A percentile compares a stretch with the other conserved stretches of the same genome.
Conservation (phyloP, 2,797 vertebrate genomes). For the Sebastiscus tertius region DNA sequence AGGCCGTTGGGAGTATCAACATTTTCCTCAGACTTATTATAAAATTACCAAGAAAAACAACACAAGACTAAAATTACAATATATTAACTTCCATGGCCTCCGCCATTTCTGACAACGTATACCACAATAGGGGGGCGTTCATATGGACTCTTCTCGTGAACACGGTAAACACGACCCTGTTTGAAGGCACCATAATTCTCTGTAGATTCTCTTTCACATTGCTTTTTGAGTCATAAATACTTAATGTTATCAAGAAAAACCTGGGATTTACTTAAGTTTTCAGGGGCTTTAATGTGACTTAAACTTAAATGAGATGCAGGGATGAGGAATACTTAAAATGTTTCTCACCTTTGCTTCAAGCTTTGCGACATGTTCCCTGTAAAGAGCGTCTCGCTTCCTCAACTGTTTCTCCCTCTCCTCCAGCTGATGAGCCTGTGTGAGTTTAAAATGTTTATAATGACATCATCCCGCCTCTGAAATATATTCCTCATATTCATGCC, state of each 20-base stretch:
- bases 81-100: no score
- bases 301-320: background rate
- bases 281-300: background rate
- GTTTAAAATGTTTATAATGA: background rate
- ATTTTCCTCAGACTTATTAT: no score
- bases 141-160: no score
- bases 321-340: background rate
- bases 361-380: slow-evolving; percentile 89
- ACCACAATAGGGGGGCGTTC: accelerated
- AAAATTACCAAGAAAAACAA: no score
- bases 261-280: background rate
- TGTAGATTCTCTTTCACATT: background rate
- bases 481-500: background rate
- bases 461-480: background rate
- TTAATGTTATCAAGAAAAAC: background rate
- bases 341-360: slow-evolving; percentile 88
- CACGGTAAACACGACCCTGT: no score
- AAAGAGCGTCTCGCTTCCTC: slow-evolving; percentile 86
- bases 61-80: no score
- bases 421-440: slow-evolving; percentile 88
- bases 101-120: no score
- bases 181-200: background rate
- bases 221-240: background rate
- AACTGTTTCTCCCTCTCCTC: slow-evolving; percentile 88
- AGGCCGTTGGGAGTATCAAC: no score